Evolutionary conservation across 2,113 vertebrate genomes (phyloP).

Genomic region (Anarhynchus alexandrinus): DNA sequence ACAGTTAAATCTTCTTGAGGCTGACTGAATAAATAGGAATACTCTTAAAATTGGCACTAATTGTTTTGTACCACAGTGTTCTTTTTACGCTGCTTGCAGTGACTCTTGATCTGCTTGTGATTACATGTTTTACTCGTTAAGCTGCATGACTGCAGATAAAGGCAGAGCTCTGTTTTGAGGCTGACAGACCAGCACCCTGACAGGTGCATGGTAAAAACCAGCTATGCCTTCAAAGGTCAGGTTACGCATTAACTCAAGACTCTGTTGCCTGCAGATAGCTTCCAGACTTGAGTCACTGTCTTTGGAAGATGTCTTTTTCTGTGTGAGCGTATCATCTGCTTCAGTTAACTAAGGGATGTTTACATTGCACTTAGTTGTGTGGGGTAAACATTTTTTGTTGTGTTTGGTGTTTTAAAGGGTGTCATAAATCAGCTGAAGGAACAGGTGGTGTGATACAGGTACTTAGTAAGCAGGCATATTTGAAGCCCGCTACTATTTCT

Average conservation of each 20-base stretch:
- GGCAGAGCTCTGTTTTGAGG: not conserved
- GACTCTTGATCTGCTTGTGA: constrained; percentile 5
- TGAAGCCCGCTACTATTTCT: not conserved
- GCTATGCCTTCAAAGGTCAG: not conserved
- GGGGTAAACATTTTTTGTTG: not conserved
- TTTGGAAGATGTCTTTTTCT: not conserved
- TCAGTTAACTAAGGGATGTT: not conserved
- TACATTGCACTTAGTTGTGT: not conserved
- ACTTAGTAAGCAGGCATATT: not conserved
- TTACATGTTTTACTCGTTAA: constrained; percentile 6
- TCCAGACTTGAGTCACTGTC: not conserved
- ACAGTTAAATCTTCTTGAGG: constrained; percentile 42
- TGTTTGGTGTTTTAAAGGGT: not conserved
- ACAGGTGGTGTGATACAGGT: not conserved
- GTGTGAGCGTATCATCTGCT: not conserved
- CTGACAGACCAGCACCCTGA: not conserved
- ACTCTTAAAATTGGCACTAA: constrained; percentile 48
- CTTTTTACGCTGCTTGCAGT: constrained; percentile 4
- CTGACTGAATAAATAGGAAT: constrained; percentile 24
- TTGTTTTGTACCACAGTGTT: constrained; percentile 25
- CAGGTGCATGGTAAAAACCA: not conserved
- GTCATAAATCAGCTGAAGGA: not conserved
- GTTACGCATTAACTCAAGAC: not conserved
- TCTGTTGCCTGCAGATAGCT: not conserved
- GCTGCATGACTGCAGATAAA: constrained; percentile 3